Base-by-base conservation (phyloP, 2,113 vertebrate species). In the Microcebus jonahi region DNA sequence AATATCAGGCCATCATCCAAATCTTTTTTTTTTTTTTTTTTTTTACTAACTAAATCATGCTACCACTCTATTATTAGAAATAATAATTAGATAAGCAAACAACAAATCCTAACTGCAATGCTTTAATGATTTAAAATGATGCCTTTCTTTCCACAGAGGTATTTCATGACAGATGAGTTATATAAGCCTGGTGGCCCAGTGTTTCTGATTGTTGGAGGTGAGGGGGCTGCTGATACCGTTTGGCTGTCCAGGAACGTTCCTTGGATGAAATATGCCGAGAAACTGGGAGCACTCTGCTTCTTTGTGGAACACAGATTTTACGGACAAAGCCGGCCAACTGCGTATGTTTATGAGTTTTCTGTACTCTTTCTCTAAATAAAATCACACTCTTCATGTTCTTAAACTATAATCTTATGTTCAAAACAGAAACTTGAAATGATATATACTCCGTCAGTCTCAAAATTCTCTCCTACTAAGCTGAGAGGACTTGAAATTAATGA, bases 281-380 rank as follows among this genome's bases (percentile, higher is more conserved):
- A 98, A 77, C 45, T 98, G 8, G 98, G 98, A 39, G 98, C 97
- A 0, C 86, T 98, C 8, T 98, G 98, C 68, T 84, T 99, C 21
- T 95, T 98, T 92, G 82, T 98, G 96, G 98, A 98, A 31, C 98
- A 98, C 93, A 98, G 98, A 39, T 98, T 98, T 97, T 98, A 99
- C 61, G 98, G 98, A 81, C 98, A 98, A 94, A 99, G 98, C 91
- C 97, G 93, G 27, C 98, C 98, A 1, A 98, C 98, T 9, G 53
- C 7, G 98, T 98, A 97, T 8, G 90, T 96, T 83, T 42, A n/a
- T 76, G 42, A 57, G 50, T 18, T 90, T 92, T 87, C 48, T 45
- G 6, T 18, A n/a, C 2, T 63, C 5, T 90, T 67, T 50, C n/a
- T 91, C 53, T 75, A 77, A 80, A 77, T 85, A 34, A 88, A 90